Evolutionary conservation across 1,140 invertebrate genomes (phyloP).

Genomic region (Drosophila albomicans): DNA sequence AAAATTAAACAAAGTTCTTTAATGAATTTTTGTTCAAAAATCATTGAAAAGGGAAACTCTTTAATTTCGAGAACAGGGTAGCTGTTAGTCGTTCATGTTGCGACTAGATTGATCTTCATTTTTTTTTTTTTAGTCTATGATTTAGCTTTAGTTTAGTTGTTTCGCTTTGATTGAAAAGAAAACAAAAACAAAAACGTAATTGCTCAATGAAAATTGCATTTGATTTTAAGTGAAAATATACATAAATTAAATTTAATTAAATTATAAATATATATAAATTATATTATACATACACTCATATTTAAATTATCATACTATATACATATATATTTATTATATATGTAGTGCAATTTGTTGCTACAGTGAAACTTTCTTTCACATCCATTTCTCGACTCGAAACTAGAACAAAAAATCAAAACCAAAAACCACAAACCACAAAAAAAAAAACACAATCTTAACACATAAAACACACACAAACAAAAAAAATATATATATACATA

Average conservation of each 20-base stretch:
- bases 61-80: slow-evolving; percentile 2
- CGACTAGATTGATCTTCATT: slow-evolving; percentile 12
- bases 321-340: slow-evolving; percentile 56
- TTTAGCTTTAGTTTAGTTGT: slow-evolving; percentile 38
- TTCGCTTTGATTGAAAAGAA: slow-evolving; percentile 12
- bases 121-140: slow-evolving; percentile 17
- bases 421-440: slow-evolving; percentile 28
- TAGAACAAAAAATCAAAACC: slow-evolving; percentile 42
- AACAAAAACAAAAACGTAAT: slow-evolving; percentile 31
- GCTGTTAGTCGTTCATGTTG: slow-evolving; percentile 30
- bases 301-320: slow-evolving; percentile 39
- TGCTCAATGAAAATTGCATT: slow-evolving; percentile 70
- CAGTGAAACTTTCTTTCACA: slow-evolving; percentile 37
- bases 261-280: slow-evolving; percentile 21
- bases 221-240: slow-evolving; percentile 51
- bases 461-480: neutral
- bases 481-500: slow-evolving; percentile 36
- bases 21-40: neutral
- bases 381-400: slow-evolving; percentile 24
- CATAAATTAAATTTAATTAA: slow-evolving; percentile 30
- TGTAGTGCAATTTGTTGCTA: slow-evolving; percentile 77
- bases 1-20: neutral
- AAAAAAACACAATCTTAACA: slow-evolving; percentile 30
- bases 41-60: neutral
- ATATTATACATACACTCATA: slow-evolving; percentile 17